Base-by-base conservation (phyloP, 2,888 invertebrate genomes). In the Oxyteleia sp. region DNA sequence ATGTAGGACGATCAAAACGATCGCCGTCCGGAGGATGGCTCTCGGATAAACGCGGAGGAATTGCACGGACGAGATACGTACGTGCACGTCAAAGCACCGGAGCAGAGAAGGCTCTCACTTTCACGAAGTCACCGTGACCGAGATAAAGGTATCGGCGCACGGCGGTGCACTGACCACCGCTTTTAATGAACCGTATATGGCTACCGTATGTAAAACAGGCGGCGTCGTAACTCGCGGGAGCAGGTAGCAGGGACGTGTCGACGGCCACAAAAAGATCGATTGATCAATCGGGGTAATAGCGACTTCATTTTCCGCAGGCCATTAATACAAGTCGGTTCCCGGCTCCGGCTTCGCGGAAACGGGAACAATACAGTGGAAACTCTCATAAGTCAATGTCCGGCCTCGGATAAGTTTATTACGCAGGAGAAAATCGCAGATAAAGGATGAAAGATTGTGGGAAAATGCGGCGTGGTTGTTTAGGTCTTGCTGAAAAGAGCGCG, bases 61-160 rank as follows among this genome's bases (percentile, higher is more conserved):
- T 71, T 55, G 41, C 74, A 57, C 55, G 53, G 53, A 72, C 51
- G 49, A 69, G 57, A 63, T 72, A 82, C 78, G 66, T 83, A 78
- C 74, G 78, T 43, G 82, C 66, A 63, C 78, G 79, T 83, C 83
- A 79, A 79, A 83, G 83, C 83, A 68, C 69, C 79, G 59, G 74
- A 79, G 72, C 83, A 68, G 79, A 88, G 87, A 86, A 84, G 89
- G 90, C 92, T 92, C 92, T 92, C 92, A 92, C 92, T 92, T 92
- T 92, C 92, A 91, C 92, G 88, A 87, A 92, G 92, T 92, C 91
- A 88, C 92, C 92, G 91, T 92, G 92, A 92, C 92, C 92, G 92
- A 92, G 91, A 92, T 92, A 91, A 90, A 90, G 89, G 91, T 90
- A 91, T 90, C 90, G 90, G 89, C 87, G 88, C 86, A 82, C 78